Percentiles rank a stretch among this genome's conserved stretches.
phyloP scores from a whole-genome alignment of 1,140 invertebrate species.

The Octopus sinensis region DNA sequence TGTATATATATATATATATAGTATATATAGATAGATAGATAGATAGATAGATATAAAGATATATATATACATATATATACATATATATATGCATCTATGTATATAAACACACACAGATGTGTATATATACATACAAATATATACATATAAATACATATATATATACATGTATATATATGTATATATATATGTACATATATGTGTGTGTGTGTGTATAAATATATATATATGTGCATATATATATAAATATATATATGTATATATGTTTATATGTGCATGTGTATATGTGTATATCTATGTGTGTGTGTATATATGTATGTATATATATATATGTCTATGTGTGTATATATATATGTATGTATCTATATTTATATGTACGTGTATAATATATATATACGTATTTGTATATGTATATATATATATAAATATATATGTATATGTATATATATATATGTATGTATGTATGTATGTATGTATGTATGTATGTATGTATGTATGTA shows the following conservation, averaged over 20 bases:
- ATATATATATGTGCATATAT: neutral
- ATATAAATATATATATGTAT: neutral
- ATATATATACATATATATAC: neutral
- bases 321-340: constrained; percentile 1
- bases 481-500: too few relatives aligned
- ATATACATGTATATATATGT: neutral
- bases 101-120: neutral
- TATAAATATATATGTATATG: too few relatives aligned
- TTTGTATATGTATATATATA: too few relatives aligned
- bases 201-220: neutral
- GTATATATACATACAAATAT: neutral
- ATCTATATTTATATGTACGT: too few relatives aligned
- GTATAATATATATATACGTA: too few relatives aligned
- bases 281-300: neutral
- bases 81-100: neutral
- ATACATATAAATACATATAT: neutral
- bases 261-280: neutral
- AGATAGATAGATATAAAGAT: too few relatives aligned
- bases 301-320: neutral
- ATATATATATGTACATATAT: neutral
- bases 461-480: too few relatives aligned
- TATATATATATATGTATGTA: too few relatives aligned
- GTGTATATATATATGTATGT: too few relatives aligned
- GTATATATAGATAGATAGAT: too few relatives aligned
- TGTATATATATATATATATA: neutral